A percentile compares a stretch with the other conserved stretches of the same genome.
These are phyloP conservation scores for Myotis planiceps DNA, from an alignment of 2,797 vertebrate species.

Conservation along the genomic window DNA sequence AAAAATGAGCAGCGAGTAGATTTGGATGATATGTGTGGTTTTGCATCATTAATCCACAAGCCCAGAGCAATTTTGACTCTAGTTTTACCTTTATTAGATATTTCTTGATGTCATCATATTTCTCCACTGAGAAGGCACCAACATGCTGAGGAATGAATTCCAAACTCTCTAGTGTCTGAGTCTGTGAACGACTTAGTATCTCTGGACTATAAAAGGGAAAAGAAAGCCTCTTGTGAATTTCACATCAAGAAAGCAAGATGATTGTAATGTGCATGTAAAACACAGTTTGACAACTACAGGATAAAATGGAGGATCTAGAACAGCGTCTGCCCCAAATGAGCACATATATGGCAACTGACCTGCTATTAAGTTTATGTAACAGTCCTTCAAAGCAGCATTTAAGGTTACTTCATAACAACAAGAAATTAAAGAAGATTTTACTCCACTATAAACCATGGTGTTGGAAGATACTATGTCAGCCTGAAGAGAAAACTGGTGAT, in stretches of 20 bases:
- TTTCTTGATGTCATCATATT: slow-evolving; percentile 92
- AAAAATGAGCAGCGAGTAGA: background rate
- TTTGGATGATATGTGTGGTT: background rate
- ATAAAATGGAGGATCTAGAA: background rate
- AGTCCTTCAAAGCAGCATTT: background rate
- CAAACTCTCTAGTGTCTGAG: slow-evolving; percentile 94
- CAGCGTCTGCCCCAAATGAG: background rate
- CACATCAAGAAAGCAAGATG: slow-evolving; percentile 34
- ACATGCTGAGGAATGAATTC: slow-evolving; percentile 94
- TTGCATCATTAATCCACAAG: background rate
- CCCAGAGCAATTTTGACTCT: background rate
- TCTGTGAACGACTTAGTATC: slow-evolving; percentile 92
- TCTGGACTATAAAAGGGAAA: slow-evolving; percentile 90
- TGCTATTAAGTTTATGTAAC: background rate
- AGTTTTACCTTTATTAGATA: slow-evolving; percentile 95
- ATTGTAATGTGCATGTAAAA: background rate
- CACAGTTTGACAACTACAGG: background rate
- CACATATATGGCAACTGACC: background rate
- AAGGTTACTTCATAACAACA: background rate
- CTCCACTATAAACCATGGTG: background rate
- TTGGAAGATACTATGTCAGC: background rate
- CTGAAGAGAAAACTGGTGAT: slow-evolving; percentile 17
- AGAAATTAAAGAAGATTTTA: background rate
- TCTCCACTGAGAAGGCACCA: slow-evolving; percentile 93
- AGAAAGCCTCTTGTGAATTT: slow-evolving; percentile 49